Base-by-base conservation (phyloP, 2,888 invertebrate species). In the Cantharis flavilabris region DNA sequence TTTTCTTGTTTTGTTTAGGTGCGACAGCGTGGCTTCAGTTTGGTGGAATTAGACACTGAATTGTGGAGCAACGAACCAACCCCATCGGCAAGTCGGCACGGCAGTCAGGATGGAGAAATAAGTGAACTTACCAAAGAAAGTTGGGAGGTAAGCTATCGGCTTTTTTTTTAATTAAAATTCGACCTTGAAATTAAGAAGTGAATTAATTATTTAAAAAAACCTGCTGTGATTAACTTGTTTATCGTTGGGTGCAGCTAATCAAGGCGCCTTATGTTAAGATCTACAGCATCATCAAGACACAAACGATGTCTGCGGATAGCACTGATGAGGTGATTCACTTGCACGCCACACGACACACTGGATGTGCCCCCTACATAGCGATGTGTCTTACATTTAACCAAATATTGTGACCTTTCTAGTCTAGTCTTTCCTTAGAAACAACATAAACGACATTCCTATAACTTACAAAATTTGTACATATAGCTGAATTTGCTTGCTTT, bases 201-300 rank as follows among this genome's bases (percentile, higher is more conserved):
- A 7, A 70, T 18, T 70, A 33, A 70, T 70, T 14, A 70, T 7
- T 65, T 74, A 62, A 49, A 69, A 23, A 69, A 76, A 49, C 2
- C 13, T 49, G 49, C n/a, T 49, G 9, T 76, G 33, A 73, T 70
- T 75, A 62, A 13, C 72, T 76, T 73, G 65, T 76, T 76, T 76
- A 28, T 73, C 76, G 18, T 73, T 80, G 81, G 82, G 85, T 89
- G 90, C 92, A 97, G 97, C 95, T 96, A 91, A 94, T 97, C 94
- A 97, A 97, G 95, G 96, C 97, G 90, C 97, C 97, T 88, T 97
- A 96, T 92, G 95, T 95, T 92, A 97, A 97, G 94, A 95, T 97
- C 93, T 96, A 96, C 94, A 96, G 94, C 92, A 96, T 97, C 91
- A 94, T 97, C 93, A 96, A 96, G 95, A 96, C 95, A 91, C 95